Conservation (phyloP, 2,888 invertebrate species). For the Cyaniris semiargus region DNA sequence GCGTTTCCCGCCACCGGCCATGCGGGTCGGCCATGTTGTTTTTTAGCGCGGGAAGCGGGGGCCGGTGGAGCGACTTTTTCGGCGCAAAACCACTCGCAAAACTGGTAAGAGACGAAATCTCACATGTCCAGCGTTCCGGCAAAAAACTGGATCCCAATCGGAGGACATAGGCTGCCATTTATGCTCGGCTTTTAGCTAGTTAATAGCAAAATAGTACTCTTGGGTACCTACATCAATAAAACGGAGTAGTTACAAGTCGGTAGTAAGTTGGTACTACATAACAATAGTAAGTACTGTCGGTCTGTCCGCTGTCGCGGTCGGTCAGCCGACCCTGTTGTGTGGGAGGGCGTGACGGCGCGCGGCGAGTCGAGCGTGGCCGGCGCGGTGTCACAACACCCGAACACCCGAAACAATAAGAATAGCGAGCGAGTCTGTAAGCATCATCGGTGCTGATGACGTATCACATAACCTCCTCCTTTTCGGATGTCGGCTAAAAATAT, state of each 20-base stretch:
- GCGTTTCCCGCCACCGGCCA: not conserved
- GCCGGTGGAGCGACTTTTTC: not conserved
- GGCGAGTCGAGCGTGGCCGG: not conserved
- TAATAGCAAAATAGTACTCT: no score
- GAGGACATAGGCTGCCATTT: no score
- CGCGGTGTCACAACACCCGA: not conserved
- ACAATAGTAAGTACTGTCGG: not conserved
- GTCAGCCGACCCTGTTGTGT: not conserved
- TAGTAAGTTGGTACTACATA: not conserved
- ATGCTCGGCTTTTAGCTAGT: no score
- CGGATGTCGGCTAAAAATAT: no score
- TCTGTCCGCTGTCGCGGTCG: no score
- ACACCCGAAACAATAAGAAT: not conserved
- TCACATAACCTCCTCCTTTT: no score
- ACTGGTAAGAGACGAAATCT: not conserved
- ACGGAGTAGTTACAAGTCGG: no score
- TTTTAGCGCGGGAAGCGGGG: not conserved
- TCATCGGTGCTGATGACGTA: not conserved
- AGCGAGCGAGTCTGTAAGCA: not conserved
- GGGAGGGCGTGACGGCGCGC: not conserved
- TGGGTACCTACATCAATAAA: no score
- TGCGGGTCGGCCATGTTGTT: not conserved
- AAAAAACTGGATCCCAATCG: no score
- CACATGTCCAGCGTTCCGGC: not conserved
- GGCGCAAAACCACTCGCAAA: not conserved